A percentile compares a stretch with the other conserved stretches of the same genome.
phyloP scores from a whole-genome alignment of 2,113 vertebrate genomes.

The Myrmecobius fasciatus region DNA sequence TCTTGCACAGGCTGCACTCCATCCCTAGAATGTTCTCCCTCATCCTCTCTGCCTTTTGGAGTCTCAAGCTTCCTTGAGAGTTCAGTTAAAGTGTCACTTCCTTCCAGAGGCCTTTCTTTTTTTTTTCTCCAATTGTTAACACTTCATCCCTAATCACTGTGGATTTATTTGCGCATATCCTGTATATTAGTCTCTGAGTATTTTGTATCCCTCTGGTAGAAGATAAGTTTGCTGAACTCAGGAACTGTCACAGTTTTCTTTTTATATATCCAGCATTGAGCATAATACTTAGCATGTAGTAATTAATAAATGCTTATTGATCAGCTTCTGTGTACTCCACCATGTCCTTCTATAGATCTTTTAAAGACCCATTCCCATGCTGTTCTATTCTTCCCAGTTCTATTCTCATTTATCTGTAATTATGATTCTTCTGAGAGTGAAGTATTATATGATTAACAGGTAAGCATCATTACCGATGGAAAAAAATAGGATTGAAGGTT shows the following conservation, averaged over 20 bases:
- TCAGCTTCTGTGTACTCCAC: not conserved
- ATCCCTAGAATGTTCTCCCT: not conserved
- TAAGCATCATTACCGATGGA: not conserved
- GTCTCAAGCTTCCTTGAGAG: not conserved
- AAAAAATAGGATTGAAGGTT: not conserved
- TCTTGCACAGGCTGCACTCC: not conserved
- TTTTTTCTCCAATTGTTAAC: not conserved
- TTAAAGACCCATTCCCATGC: not conserved
- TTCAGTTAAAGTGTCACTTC: not conserved
- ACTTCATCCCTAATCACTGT: too few relatives aligned
- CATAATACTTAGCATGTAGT: not conserved
- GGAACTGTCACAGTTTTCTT: not conserved
- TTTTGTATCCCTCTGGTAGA: not conserved
- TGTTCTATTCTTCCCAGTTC: not conserved
- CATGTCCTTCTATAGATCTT: not conserved
- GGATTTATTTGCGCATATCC: not conserved
- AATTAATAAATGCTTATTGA: not conserved
- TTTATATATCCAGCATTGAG: not conserved
- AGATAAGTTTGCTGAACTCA: not conserved
- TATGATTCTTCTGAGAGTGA: not conserved
- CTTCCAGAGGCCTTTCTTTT: not conserved
- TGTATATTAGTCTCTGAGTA: not conserved
- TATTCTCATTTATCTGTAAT: not conserved
- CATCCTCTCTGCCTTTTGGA: not conserved
- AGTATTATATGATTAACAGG: not conserved